Percentiles rank a stretch among this genome's conserved stretches.
Evolutionary conservation across 2,113 vertebrate species (phyloP).

Genomic region (Odobenus rosmarus): DNA sequence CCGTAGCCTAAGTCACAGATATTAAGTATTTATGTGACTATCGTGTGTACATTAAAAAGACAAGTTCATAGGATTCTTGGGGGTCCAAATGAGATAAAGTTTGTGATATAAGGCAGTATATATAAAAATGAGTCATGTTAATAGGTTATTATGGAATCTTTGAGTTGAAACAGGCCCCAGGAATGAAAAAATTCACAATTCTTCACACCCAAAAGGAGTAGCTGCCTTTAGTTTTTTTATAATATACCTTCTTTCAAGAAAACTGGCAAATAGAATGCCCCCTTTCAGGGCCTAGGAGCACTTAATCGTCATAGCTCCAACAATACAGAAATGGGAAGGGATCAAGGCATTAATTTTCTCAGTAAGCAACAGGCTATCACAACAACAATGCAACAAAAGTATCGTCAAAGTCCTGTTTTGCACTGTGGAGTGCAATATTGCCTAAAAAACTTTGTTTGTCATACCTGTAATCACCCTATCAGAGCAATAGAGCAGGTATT

Average conservation of each 20-base stretch:
- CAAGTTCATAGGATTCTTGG: neutral
- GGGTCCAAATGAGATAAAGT: neutral
- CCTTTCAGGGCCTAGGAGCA: neutral
- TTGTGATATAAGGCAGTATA: neutral
- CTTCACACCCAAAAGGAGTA: neutral
- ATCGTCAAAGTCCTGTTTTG: neutral
- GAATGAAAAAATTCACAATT: neutral
- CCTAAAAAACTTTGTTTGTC: neutral
- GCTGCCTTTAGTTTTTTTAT: neutral
- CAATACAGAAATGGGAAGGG: neutral
- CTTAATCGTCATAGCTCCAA: neutral
- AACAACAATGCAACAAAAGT: neutral
- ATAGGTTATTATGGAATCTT: neutral
- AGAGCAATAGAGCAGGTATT: neutral
- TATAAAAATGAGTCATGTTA: neutral
- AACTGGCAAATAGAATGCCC: neutral
- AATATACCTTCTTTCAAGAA: neutral
- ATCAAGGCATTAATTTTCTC: neutral
- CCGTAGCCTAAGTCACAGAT: neutral
- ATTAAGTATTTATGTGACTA: neutral
- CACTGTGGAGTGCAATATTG: neutral
- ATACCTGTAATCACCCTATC: neutral
- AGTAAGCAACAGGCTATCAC: neutral
- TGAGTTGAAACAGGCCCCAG: neutral
- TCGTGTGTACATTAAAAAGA: neutral